Percentiles rank a stretch among this genome's conserved stretches.
phyloP scores from a whole-genome alignment of 2,888 invertebrate genomes.

The Aricia artaxerxes region DNA sequence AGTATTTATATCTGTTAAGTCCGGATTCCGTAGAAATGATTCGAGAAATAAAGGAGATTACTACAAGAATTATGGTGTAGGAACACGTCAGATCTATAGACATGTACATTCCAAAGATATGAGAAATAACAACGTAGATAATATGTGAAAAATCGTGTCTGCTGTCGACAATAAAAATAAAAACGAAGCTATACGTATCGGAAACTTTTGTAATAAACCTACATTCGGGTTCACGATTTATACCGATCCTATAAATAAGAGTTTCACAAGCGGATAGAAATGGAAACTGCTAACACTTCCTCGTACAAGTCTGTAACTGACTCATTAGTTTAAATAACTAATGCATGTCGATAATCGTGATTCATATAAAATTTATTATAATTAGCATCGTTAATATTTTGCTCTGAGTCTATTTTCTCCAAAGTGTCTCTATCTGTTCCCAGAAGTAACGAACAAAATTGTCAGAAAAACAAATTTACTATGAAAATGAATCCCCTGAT shows the following conservation, averaged over 20 bases:
- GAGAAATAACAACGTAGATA: neutral
- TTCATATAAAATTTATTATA: neutral
- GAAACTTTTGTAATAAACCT: constrained; percentile 62
- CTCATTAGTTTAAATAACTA: constrained; percentile 24
- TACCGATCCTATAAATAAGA: constrained; percentile 68
- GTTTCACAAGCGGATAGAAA: constrained; percentile 45
- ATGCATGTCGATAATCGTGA: neutral
- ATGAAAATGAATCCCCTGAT: neutral
- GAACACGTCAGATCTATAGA: neutral
- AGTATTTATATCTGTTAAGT: constrained; percentile 56
- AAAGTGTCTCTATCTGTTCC: no score
- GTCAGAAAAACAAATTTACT: neutral
- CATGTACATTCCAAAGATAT: neutral
- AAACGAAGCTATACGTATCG: neutral
- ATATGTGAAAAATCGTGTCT: neutral
- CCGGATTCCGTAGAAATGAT: constrained; percentile 41
- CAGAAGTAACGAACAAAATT: neutral
- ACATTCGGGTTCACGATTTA: constrained; percentile 56
- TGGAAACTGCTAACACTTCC: constrained; percentile 57
- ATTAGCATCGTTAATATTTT: neutral
- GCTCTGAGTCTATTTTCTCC: no score
- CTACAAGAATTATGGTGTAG: neutral
- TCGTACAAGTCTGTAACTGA: constrained; percentile 67
- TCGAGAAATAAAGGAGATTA: constrained; percentile 3
- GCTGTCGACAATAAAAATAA: neutral